phyloP scores from a whole-genome alignment of 2,797 vertebrate genomes.

The Graptemys geographica region DNA sequence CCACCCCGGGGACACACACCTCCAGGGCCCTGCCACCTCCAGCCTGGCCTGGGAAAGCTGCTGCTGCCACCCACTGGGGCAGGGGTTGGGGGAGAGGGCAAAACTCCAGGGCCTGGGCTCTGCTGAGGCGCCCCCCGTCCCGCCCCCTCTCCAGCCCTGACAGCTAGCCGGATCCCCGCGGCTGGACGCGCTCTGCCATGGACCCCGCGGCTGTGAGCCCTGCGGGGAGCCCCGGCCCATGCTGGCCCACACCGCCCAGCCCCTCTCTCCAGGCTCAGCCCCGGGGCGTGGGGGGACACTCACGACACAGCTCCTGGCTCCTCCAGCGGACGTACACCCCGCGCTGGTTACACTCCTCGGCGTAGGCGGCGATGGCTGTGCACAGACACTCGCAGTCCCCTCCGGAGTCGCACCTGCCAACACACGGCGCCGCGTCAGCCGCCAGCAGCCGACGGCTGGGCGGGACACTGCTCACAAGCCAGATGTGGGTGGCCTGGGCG shows the following conservation, averaged over 20 bases:
- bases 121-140: neutral
- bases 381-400: constrained; percentile 96
- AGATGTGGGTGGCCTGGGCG: neutral
- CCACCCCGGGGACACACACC: neutral
- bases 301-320: constrained; percentile 94
- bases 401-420: constrained; percentile 89
- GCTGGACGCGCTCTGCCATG: neutral
- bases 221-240: neutral
- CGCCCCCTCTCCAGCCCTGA: neutral
- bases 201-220: neutral
- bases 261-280: neutral
- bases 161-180: neutral
- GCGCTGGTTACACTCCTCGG: constrained; percentile 87
- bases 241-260: neutral
- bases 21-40: no score
- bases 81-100: neutral
- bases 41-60: no score
- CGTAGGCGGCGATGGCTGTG: constrained; percentile 89
- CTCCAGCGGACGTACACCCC: constrained; percentile 89
- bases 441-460: no score
- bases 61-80: neutral
- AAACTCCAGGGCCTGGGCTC: neutral
- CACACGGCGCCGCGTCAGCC: fast-evolving
- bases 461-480: neutral
- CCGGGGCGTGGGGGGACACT: constrained; percentile 40